Base-by-base conservation (phyloP, 2,113 vertebrate genomes). In the Platysteira castanea region DNA sequence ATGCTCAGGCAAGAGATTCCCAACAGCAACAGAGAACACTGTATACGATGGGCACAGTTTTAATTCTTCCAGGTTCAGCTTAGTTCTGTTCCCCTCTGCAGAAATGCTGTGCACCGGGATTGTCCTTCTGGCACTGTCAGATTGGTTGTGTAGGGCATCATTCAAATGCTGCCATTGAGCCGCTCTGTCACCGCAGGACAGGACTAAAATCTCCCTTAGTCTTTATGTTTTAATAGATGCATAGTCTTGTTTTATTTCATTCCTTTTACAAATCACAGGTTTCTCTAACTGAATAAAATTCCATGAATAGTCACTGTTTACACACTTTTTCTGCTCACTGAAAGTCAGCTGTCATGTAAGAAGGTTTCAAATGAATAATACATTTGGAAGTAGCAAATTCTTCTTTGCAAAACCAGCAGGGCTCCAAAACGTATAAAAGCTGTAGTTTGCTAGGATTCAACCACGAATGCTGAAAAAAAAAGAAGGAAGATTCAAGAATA, bases 81-180 rank as follows among this genome's bases (percentile, higher is more conserved):
- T 60, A 68, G 19, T 18, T 60, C 24, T 56, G 10, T 24, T 44
- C 26, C 31, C 16, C 54, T 26, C 31, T 57, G 27, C 15, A 91
- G 50, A 83, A 65, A 44, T 54, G 14, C 23, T 2, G 0, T 18
- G 3, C 15, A 2, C 12, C 20, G 47, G 39, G 46, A 30, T 47
- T 54, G 19, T 60, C 33, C 64, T 67, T 39, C 52, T 23, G 28
- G 31, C 22, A 37, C 4, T 23, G 12, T 17, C 41, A 70, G 21
- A 18, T 30, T 8, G 2, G 6, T 28, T 37, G n/a, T 71, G 33
- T 20, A 54, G 44, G 20, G 11, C 7, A 11, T 46, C 1, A 0
- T 19, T 56, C 35, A 49, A 59, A 30, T 4, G 35, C 30, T 89
- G 80, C 23, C 1, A 0, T 12, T 37, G 60, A 81, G 52, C 23